phyloP scores from a whole-genome alignment of 2,113 vertebrate genomes.

The Mystacornis crossleyi region DNA sequence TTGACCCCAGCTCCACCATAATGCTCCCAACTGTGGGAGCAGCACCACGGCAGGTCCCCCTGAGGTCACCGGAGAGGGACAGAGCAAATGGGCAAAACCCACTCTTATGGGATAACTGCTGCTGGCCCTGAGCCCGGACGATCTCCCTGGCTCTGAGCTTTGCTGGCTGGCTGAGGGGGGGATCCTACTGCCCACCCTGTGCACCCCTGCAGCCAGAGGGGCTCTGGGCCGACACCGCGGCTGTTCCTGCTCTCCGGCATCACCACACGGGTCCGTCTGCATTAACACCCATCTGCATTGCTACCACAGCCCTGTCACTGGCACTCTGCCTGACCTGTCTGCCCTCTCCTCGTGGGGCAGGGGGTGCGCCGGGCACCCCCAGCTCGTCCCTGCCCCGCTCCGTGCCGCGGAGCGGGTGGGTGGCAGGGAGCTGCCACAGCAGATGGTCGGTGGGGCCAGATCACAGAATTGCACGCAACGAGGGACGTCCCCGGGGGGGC shows the following conservation, averaged over 20 bases:
- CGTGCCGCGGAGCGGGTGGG: accelerated
- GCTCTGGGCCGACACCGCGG: accelerated
- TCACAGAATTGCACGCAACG: accelerated
- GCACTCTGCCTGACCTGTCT: accelerated
- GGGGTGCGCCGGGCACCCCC: background rate
- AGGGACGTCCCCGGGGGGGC: background rate
- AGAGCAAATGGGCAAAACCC: background rate
- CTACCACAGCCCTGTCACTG: background rate
- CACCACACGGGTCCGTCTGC: accelerated
- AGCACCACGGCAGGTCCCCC: accelerated
- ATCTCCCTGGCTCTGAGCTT: background rate
- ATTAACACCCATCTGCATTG: background rate
- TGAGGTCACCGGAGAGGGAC: background rate
- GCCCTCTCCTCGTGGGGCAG: accelerated
- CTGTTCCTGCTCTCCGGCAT: background rate
- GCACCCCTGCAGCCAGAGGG: background rate
- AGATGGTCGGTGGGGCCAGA: background rate
- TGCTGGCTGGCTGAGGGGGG: background rate
- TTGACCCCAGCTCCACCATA: accelerated
- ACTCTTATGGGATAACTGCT: background rate
- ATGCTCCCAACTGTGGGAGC: background rate
- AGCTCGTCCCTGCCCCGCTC: background rate
- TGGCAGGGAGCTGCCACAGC: background rate
- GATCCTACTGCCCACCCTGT: background rate
- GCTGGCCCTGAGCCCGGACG: background rate